Base-by-base conservation (phyloP, 1,140 invertebrate species). In the Piezodorus guildinii region DNA sequence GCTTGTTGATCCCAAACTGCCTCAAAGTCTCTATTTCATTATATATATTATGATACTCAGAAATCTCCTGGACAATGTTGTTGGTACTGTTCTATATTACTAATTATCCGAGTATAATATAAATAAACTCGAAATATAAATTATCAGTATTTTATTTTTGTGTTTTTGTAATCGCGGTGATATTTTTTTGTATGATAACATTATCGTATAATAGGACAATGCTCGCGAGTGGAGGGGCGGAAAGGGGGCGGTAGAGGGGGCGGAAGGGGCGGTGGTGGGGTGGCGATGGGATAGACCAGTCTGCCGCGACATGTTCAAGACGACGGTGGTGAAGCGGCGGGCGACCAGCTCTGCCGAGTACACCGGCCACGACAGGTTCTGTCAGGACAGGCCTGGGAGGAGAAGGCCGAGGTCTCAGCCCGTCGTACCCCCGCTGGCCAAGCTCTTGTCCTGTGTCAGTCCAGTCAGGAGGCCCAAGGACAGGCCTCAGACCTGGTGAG, bases 341-440 rank as follows among this genome's bases (percentile, higher is more conserved):
- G 52, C 19, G n/a, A 17, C 21, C 2, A 21, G 34, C 14, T 30
- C 60, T 9, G 34, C 39, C 39, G 60, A 61, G 17, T 61, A 61
- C 60, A 88, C 85, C 5, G 86, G 86, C 1, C 86, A 88, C 68
- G 86, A 88, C 68, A 75, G 84, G 63, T 88, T 87, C 70, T 87
- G 84, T 69, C 83, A 85, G 69, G 82, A 84, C 46, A 76, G 81
- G 1, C 77, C 82, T 3, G 77, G 80, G 43, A 78, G 79, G 23
- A 61, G 44, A 23, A 17, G 60, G 43, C 34, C n/a, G 8, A 45
- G 44, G 52, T 19, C n/a, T 2, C 46, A 49, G 46, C 46, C 46
- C 21, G 46, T 49, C 5, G 34, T 39, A 10, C 52, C 17, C 1
- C 23, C 52, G 10, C 23, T 56, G 4, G 17, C 52, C 1, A 21